phyloP scores from a whole-genome alignment of 2,113 vertebrate genomes.

The Petroica traversi region DNA sequence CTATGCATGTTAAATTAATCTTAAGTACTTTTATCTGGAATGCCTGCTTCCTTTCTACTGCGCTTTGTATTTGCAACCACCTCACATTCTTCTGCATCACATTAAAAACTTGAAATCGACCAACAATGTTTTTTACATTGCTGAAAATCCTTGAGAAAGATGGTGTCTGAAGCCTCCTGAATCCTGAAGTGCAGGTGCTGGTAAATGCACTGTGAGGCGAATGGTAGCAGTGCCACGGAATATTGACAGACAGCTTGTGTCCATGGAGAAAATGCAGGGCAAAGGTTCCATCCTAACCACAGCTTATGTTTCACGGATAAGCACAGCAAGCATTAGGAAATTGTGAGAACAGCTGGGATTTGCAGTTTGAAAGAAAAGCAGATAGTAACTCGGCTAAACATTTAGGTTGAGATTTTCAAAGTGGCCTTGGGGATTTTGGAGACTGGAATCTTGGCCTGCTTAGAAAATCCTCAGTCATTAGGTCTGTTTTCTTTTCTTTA shows the following conservation, averaged over 20 bases:
- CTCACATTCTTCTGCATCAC: conserved; percentile 7
- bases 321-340: not conserved
- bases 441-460: not conserved
- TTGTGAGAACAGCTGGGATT: conserved; percentile 19
- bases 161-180: not conserved
- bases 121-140: not conserved
- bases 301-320: conserved; percentile 31
- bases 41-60: conserved; percentile 24
- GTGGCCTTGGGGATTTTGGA: not conserved
- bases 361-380: conserved; percentile 17
- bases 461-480: not conserved
- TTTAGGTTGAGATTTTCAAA: conserved; percentile 19
- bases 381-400: not conserved
- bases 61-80: conserved; percentile 18
- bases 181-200: not conserved
- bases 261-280: not conserved
- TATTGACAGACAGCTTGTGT: not conserved
- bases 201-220: not conserved
- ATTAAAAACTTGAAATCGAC: conserved; percentile 3
- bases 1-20: conserved; percentile 72
- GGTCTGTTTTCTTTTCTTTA: not conserved
- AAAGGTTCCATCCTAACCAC: conserved; percentile 12
- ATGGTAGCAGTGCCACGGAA: not conserved
- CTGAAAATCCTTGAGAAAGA: not conserved
- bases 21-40: conserved; percentile 72